These are phyloP conservation scores for Potorous gilbertii DNA, from an alignment of 2,797 vertebrate species.

Conservation along the genomic window DNA sequence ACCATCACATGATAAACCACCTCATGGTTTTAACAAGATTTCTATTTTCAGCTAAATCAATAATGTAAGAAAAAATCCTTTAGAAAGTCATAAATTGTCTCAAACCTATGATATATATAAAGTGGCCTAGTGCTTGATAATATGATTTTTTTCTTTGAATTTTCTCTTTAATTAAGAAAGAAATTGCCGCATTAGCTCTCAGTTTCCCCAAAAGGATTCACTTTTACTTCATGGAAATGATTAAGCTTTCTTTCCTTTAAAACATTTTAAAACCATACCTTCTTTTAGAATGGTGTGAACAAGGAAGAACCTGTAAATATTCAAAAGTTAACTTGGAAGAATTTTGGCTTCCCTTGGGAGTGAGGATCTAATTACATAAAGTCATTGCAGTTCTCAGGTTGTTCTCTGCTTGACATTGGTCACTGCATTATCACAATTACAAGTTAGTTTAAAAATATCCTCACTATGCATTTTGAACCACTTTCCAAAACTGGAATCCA, in stretches of 20 bases:
- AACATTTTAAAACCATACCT: slow-evolving; percentile 35
- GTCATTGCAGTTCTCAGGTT: neutral
- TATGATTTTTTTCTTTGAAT: slow-evolving; percentile 1
- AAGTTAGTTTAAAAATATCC: slow-evolving; percentile 9
- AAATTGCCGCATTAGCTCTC: slow-evolving; percentile 43
- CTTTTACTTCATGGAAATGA: slow-evolving; percentile 13
- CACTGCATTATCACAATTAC: neutral
- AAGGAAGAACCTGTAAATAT: slow-evolving; percentile 32
- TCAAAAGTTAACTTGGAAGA: neutral
- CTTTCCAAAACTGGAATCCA: slow-evolving; percentile 9
- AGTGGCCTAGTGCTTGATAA: slow-evolving; percentile 49
- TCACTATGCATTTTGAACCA: neutral
- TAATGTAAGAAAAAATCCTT: slow-evolving; percentile 17
- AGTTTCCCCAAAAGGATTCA: slow-evolving; percentile 34
- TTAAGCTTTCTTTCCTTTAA: slow-evolving; percentile 29
- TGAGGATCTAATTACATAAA: slow-evolving; percentile 15
- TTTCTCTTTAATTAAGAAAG: slow-evolving; percentile 55
- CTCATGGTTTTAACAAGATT: slow-evolving; percentile 8
- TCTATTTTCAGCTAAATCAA: slow-evolving; percentile 53
- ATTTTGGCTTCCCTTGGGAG: neutral
- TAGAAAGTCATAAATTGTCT: slow-evolving; percentile 43
- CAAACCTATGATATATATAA: slow-evolving; percentile 21
- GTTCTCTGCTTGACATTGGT: slow-evolving; percentile 20
- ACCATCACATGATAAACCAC: neutral
- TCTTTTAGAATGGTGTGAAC: slow-evolving; percentile 9